Evolutionary conservation across 2,888 invertebrate species (phyloP).

Genomic region (Endomychus coccineus): DNA sequence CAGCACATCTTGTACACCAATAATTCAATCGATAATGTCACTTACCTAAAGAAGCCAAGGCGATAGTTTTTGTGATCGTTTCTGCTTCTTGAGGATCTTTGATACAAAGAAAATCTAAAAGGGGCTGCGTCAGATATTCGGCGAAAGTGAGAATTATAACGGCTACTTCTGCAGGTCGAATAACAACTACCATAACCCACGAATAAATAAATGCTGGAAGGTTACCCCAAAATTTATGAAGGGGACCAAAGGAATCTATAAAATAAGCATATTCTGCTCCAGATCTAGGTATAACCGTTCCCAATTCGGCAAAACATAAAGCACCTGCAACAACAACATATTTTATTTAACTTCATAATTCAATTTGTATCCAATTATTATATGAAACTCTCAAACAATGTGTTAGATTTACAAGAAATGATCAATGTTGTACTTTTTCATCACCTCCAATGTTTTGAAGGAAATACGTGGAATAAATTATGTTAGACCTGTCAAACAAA

Average conservation of each 20-base stretch:
- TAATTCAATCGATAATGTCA: too few relatives aligned
- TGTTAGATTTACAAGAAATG: too few relatives aligned
- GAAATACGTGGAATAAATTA: too few relatives aligned
- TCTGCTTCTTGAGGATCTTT: slow-evolving; percentile 40
- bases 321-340: slow-evolving; percentile 52
- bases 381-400: too few relatives aligned
- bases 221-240: slow-evolving; percentile 63
- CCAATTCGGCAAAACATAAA: slow-evolving; percentile 71
- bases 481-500: too few relatives aligned
- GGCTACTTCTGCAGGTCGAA: slow-evolving; percentile 72
- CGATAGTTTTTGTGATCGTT: slow-evolving; percentile 54
- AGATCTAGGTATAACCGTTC: slow-evolving; percentile 68
- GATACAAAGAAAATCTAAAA: slow-evolving; percentile 45
- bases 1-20: too few relatives aligned
- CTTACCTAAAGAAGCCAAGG: slow-evolving; percentile 58
- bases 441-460: too few relatives aligned
- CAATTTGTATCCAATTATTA: too few relatives aligned
- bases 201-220: slow-evolving; percentile 68
- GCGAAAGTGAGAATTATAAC: slow-evolving; percentile 70
- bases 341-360: too few relatives aligned
- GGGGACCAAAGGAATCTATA: slow-evolving; percentile 61
- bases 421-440: too few relatives aligned
- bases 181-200: slow-evolving; percentile 68
- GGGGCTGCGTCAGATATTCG: slow-evolving; percentile 64
- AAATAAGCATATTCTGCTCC: slow-evolving; percentile 79